These are phyloP conservation scores for Augiades crinisus DNA, from an alignment of 2,888 invertebrate genomes.

Conservation along the genomic window DNA sequence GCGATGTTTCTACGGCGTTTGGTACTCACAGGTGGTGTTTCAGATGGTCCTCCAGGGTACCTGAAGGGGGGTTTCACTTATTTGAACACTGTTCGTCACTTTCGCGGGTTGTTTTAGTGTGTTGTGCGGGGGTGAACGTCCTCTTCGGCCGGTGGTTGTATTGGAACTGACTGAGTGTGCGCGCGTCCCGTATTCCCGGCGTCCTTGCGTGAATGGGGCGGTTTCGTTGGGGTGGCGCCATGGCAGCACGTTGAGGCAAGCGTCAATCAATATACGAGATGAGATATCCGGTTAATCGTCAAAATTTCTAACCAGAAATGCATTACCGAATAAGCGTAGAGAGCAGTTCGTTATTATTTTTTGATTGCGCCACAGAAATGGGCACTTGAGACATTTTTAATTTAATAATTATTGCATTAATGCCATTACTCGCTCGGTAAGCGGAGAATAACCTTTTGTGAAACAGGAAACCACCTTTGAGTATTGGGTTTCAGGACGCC, in stretches of 20 bases:
- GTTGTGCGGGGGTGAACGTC: slow-evolving; percentile 49
- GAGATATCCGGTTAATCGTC: slow-evolving; percentile 58
- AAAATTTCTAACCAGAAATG: slow-evolving; percentile 31
- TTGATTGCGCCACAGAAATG: too few species aligned
- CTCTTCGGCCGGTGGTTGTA: slow-evolving; percentile 53
- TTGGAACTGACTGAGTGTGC: slow-evolving; percentile 68
- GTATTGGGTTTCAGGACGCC: slow-evolving; percentile 8
- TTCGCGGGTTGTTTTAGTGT: slow-evolving; percentile 48
- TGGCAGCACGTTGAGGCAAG: slow-evolving; percentile 65
- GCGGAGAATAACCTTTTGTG: background rate
- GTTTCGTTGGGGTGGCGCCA: slow-evolving; percentile 73
- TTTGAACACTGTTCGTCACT: slow-evolving; percentile 45
- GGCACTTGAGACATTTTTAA: background rate
- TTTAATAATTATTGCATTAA: background rate
- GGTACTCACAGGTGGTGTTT: slow-evolving; percentile 67
- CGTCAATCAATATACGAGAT: slow-evolving; percentile 80
- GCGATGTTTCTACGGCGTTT: slow-evolving; percentile 23
- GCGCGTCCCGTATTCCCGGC: slow-evolving; percentile 77
- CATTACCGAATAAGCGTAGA: slow-evolving; percentile 14
- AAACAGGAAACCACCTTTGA: background rate
- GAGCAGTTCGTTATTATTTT: too few species aligned
- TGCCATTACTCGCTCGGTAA: background rate
- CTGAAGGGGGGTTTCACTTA: slow-evolving; percentile 40
- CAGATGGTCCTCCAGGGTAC: slow-evolving; percentile 63
- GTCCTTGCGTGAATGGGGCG: slow-evolving; percentile 76